Evolutionary conservation across 1,140 invertebrate species (phyloP).

Genomic region (Matsumurasca onukii): DNA sequence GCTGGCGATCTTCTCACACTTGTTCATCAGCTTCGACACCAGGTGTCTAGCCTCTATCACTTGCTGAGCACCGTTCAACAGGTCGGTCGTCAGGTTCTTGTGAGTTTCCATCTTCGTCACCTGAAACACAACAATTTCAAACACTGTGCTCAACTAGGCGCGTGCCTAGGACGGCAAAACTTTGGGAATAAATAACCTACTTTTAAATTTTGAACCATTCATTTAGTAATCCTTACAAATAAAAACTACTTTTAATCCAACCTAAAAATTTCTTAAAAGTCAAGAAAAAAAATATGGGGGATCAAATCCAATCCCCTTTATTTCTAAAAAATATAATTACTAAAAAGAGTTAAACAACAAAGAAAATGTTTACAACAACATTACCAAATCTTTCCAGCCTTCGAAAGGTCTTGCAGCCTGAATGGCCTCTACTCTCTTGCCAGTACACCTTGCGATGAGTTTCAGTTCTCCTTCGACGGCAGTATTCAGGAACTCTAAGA

Average conservation of each 20-base stretch:
- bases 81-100: slow-evolving; percentile 65
- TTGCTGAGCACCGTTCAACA: slow-evolving; percentile 70
- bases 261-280: neutral
- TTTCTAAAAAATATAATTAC: neutral
- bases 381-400: slow-evolving; percentile 69
- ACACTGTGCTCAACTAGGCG: neutral
- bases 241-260: neutral
- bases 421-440: slow-evolving; percentile 71
- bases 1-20: slow-evolving; percentile 68
- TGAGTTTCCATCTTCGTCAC: slow-evolving; percentile 67
- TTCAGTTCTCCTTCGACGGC: slow-evolving; percentile 64
- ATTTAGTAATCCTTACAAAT: neutral
- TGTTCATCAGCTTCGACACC: slow-evolving; percentile 69
- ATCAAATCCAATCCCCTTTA: neutral
- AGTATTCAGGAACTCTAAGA: slow-evolving; percentile 74
- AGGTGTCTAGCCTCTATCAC: slow-evolving; percentile 68
- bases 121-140: slow-evolving; percentile 43
- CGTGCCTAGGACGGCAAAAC: too few relatives aligned
- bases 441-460: slow-evolving; percentile 65
- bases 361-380: neutral
- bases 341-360: neutral
- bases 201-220: neutral
- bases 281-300: neutral
- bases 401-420: slow-evolving; percentile 66
- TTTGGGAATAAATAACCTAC: neutral